Evolutionary conservation across 2,888 invertebrate genomes (phyloP).

Genomic region (Chrysolina oricalcia): DNA sequence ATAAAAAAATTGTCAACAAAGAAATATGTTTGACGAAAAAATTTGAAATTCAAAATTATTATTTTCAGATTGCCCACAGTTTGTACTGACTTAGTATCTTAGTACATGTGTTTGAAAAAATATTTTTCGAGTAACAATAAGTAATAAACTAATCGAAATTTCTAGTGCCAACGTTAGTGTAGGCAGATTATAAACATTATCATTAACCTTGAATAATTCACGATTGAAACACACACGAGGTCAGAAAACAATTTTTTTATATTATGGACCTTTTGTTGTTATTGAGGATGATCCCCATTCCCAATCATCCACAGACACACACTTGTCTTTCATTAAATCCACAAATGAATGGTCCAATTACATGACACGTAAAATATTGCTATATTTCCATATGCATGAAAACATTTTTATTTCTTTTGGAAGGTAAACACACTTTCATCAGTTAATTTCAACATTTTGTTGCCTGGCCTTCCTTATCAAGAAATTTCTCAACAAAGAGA

Average conservation of each 20-base stretch:
- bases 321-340: neutral
- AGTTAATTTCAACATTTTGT: neutral
- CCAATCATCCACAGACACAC: too few species aligned
- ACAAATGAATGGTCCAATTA: neutral
- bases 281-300: neutral
- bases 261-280: neutral
- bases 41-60: neutral
- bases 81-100: neutral
- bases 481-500: neutral
- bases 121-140: neutral
- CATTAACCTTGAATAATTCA: conserved; percentile 31
- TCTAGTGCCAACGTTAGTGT: neutral
- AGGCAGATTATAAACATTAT: conserved; percentile 23
- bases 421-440: neutral
- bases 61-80: neutral
- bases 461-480: neutral
- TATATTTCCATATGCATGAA: conserved; percentile 2
- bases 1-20: too few species aligned
- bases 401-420: neutral
- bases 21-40: too few species aligned
- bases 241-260: neutral
- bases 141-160: neutral
- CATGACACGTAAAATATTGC: neutral
- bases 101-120: neutral
- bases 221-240: neutral